phyloP scores from a whole-genome alignment of 1,140 invertebrate genomes.

The Cephus cinctus region DNA sequence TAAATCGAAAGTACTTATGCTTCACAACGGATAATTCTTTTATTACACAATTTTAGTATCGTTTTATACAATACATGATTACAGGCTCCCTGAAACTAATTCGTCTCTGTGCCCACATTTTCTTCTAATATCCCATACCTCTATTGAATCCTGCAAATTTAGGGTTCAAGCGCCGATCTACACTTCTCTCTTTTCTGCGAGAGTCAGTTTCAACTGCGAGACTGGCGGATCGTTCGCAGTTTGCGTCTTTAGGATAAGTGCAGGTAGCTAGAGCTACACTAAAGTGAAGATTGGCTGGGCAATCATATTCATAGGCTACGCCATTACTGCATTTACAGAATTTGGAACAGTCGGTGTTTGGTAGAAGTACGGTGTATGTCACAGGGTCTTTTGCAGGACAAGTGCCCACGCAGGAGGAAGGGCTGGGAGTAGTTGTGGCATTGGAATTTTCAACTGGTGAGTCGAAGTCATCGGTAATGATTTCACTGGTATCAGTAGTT shows the following conservation, averaged over 20 bases:
- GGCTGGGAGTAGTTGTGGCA: no score
- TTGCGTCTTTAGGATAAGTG: constrained; percentile 29
- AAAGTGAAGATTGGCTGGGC: constrained; percentile 33
- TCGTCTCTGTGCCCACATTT: background rate
- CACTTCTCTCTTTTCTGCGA: no score
- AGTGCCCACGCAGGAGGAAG: constrained; percentile 1
- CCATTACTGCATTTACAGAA: constrained; percentile 38
- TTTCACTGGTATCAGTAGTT: no score
- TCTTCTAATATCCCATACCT: background rate
- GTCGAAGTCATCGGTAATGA: no score
- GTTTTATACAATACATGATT: background rate
- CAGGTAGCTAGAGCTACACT: constrained; percentile 30
- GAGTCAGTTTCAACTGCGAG: no score
- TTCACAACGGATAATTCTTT: background rate
- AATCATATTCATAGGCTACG: constrained; percentile 24
- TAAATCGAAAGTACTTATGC: background rate
- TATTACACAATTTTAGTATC: background rate
- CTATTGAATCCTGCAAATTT: no score
- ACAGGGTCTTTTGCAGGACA: constrained; percentile 9
- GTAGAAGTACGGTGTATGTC: constrained; percentile 3
- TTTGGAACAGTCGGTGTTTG: constrained; percentile 25
- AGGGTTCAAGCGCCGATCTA: no score
- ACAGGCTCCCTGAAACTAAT: no score
- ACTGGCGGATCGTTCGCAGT: no score
- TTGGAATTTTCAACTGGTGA: no score